A percentile compares a stretch with the other conserved stretches of the same genome.
These are phyloP conservation scores for Chrysina gloriosa DNA, from an alignment of 2,888 invertebrate genomes.

Conservation along the genomic window DNA sequence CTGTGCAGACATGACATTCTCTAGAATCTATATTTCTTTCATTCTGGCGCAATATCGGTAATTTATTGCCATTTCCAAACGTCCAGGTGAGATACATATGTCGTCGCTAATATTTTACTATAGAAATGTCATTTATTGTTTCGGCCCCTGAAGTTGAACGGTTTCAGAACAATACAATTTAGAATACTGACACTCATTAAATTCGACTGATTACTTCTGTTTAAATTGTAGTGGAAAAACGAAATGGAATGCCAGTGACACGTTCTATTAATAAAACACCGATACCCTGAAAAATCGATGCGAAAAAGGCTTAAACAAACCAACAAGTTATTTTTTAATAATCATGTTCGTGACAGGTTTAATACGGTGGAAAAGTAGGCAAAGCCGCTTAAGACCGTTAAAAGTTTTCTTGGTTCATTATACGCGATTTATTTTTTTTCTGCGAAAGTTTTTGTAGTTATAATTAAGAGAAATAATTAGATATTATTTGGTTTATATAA, in stretches of 20 bases:
- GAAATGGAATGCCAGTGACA: slow-evolving; percentile 12
- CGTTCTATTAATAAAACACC: not conserved
- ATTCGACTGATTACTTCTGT: slow-evolving; percentile 1
- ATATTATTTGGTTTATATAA: no score
- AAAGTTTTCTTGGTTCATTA: slow-evolving; percentile 18
- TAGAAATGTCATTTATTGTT: not conserved
- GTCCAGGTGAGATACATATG: not conserved
- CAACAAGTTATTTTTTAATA: slow-evolving; percentile 19
- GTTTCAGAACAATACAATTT: not conserved
- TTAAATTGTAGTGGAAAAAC: not conserved
- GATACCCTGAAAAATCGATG: slow-evolving; percentile 10
- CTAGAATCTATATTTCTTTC: slow-evolving; percentile 1
- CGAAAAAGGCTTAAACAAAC: slow-evolving; percentile 6
- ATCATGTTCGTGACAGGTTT: slow-evolving; percentile 13
- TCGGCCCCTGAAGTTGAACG: not conserved
- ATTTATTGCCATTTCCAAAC: not conserved
- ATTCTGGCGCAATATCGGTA: not conserved
- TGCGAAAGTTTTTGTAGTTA: not conserved
- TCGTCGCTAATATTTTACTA: not conserved
- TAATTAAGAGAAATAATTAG: not conserved
- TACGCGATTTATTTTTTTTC: slow-evolving; percentile 1
- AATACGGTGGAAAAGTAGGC: slow-evolving; percentile 5
- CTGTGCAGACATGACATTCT: not conserved
- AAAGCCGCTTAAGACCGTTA: slow-evolving; percentile 13
- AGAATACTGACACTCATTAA: slow-evolving; percentile 4